Evolutionary conservation across 2,797 vertebrate species (phyloP).

Genomic region (Melanotaenia boesemani): DNA sequence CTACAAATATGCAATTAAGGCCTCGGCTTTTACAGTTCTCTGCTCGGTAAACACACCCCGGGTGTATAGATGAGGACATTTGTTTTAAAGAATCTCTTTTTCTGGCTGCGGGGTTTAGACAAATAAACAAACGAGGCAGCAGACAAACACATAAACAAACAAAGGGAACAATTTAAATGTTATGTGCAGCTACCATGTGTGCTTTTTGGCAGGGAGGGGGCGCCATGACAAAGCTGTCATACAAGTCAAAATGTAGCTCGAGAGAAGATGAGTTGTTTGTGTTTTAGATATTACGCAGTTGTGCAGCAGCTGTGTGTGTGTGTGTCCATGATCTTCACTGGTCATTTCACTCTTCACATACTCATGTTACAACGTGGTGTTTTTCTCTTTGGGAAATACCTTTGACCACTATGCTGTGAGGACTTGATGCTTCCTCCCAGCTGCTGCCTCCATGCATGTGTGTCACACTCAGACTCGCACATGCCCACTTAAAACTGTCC

Average conservation of each 20-base stretch:
- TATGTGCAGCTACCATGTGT: constrained; percentile 26
- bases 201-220: constrained; percentile 77
- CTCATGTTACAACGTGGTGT: constrained; percentile 72
- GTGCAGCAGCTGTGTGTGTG: constrained; percentile 42
- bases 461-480: constrained; percentile 27
- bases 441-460: constrained; percentile 63
- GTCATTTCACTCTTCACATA: constrained; percentile 55
- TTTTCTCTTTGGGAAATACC: constrained; percentile 71
- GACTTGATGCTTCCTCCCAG: constrained; percentile 71
- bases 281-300: constrained; percentile 26
- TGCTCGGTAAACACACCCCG: constrained; percentile 62
- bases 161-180: constrained; percentile 14
- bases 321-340: constrained; percentile 24
- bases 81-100: constrained; percentile 40
- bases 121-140: constrained; percentile 46
- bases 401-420: constrained; percentile 58
- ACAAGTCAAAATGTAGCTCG: constrained; percentile 6
- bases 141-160: constrained; percentile 53
- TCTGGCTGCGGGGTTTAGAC: constrained; percentile 12
- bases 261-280: constrained; percentile 26
- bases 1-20: constrained; percentile 73
- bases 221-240: constrained; percentile 67
- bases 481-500: constrained; percentile 36
- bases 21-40: constrained; percentile 62
- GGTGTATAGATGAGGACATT: constrained; percentile 34